phyloP scores from a whole-genome alignment of 2,113 vertebrate species.

The Geothlypis trichas region DNA sequence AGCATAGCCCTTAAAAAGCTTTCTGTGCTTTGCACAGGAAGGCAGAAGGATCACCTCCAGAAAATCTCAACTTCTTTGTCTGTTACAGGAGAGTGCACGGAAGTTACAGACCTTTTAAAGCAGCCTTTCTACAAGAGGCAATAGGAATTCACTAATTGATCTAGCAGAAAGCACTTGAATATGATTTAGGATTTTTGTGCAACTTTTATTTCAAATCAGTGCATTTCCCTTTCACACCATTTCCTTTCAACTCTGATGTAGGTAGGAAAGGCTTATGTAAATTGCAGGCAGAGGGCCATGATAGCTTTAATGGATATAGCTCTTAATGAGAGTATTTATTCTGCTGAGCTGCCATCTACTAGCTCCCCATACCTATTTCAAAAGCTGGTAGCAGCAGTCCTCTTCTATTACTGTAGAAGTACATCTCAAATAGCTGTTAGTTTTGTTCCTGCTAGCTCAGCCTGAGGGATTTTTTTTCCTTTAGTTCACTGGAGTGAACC shows the following conservation, averaged over 20 bases:
- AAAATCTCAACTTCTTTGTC: not conserved
- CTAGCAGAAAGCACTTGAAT: not conserved
- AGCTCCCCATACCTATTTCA: conserved; percentile 8
- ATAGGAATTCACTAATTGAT: not conserved
- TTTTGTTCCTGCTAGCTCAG: not conserved
- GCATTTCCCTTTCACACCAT: conserved; percentile 1
- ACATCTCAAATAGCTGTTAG: not conserved
- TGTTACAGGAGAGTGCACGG: not conserved
- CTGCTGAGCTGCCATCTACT: not conserved
- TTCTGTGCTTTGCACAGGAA: not conserved
- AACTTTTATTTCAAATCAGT: not conserved
- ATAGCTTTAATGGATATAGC: conserved; percentile 51
- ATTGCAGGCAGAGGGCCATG: conserved; percentile 43
- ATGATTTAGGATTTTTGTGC: not conserved
- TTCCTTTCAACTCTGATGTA: conserved; percentile 37
- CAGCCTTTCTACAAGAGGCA: not conserved
- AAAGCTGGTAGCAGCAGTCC: not conserved
- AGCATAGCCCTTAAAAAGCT: not conserved
- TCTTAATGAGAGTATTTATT: conserved; percentile 44
- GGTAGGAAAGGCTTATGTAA: conserved; percentile 37
- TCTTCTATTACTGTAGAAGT: conserved; percentile 8
- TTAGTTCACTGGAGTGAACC: not conserved
- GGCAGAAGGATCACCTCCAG: not conserved
- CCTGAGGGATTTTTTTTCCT: not conserved
- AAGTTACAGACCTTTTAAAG: not conserved